Evolutionary conservation across 2,113 vertebrate genomes (phyloP).

Genomic region (Cygnus buccinator): DNA sequence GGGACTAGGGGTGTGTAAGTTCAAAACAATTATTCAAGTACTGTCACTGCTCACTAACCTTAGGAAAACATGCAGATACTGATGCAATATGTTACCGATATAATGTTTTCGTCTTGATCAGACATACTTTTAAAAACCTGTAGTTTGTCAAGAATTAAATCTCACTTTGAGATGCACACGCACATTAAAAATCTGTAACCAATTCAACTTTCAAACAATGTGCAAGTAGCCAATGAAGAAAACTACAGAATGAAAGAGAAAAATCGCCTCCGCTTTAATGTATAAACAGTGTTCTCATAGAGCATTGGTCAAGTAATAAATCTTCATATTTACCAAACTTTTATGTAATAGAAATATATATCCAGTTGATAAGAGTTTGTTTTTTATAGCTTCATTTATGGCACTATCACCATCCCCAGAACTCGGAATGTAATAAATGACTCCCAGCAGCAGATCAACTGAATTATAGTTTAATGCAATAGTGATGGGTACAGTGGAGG

Average conservation of each 20-base stretch:
- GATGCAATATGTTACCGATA: background rate
- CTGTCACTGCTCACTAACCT: background rate
- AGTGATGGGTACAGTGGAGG: background rate
- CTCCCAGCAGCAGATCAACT: conserved; percentile 31
- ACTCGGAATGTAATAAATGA: conserved; percentile 5
- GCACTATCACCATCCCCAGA: background rate
- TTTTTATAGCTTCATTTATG: conserved; percentile 40
- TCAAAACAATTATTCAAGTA: background rate
- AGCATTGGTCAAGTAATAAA: conserved; percentile 8
- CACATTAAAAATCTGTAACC: background rate
- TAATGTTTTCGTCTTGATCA: background rate
- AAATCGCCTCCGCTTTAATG: background rate
- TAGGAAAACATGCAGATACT: background rate
- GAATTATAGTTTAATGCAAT: conserved; percentile 44
- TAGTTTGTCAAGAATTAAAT: background rate
- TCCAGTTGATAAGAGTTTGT: background rate
- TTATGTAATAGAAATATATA: background rate
- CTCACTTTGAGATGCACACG: background rate
- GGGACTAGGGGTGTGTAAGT: background rate
- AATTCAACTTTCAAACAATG: background rate
- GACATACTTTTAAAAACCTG: background rate
- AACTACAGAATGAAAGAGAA: conserved; percentile 30
- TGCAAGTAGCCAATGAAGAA: background rate
- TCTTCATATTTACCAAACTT: conserved; percentile 37
- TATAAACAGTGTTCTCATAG: background rate